Evolutionary conservation across 30 jellyfish, hydroid and myxozoan genomes (phyloP), one percentile per base, ranked within the genome.

Genomic region (Aurelia sp.): DNA sequence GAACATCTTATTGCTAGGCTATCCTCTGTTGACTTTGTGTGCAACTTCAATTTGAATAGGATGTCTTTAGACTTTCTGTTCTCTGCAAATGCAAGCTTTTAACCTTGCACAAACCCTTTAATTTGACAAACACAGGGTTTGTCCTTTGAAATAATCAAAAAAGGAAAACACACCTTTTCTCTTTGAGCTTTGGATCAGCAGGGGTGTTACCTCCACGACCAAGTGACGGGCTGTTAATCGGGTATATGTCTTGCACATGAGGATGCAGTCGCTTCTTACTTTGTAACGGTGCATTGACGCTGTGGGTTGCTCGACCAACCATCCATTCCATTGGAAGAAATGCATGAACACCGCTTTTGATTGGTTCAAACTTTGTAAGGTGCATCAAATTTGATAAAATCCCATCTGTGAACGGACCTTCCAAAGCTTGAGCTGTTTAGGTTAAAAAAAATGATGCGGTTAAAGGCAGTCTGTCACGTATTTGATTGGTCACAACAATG

Each of bases 291-390:
- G 82, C 83, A 51, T 85, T 85, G 44, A 79, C 83, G 65, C 81
- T 60, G 47, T 61, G 78, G 16, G 89, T 33, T 13, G 95, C 58
- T 35, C 88, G 63, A 38, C 91, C 93, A 33, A 89, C 96, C 52
- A 66, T 81, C 98, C 98, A 93, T 70, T 93, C 90, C 74, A 93
- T 85, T 4, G 98, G 98, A 22, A 67, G 84, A 30, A 84, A 78
- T 31, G 89, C 60, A 35, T 93, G 92, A 21, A 96, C 91, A 47
- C 98, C 97, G 30, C 66, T 81, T 24, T 63, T 67, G 21, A 93
- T 94, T 15, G 96, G 94, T 44, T 81, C 91, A 53, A 82, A 93
- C 15, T 62, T 87, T 16, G 93, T 91, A 15, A 91, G 78, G 55
- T 86, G 93, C 4, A 72, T 19, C 55, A 91, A 73, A 16, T 41